Conservation (phyloP, 2,888 invertebrate species). For the Epistrophe eligans region DNA sequence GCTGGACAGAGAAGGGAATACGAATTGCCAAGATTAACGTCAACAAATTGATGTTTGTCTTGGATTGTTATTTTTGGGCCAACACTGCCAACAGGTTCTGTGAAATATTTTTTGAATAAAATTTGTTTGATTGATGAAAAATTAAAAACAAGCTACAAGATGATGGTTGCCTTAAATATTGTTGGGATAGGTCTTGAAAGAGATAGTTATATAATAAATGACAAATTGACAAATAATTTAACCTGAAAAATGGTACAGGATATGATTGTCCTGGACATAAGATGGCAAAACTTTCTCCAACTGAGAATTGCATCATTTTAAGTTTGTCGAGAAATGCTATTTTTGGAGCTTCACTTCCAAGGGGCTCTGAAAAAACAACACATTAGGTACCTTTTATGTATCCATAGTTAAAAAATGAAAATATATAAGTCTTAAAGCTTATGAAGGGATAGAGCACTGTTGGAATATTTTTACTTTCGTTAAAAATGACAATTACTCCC, state of each 20-base stretch:
- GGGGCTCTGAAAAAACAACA: conserved; percentile 51
- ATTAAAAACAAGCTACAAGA: background rate
- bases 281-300: conserved; percentile 64
- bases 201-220: background rate
- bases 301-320: conserved; percentile 68
- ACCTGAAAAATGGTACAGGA: conserved; percentile 90
- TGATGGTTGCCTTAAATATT: background rate
- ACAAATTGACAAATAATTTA: conserved; percentile 24
- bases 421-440: background rate
- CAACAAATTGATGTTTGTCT: conserved; percentile 83
- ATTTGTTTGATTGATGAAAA: background rate
- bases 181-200: conserved; percentile 52
- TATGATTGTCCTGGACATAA: conserved; percentile 90
- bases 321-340: conserved; percentile 66
- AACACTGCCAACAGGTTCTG: conserved; percentile 85
- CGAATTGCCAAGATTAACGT: conserved; percentile 80
- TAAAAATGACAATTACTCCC: background rate
- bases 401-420: too few relatives aligned
- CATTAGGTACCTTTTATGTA: too few relatives aligned
- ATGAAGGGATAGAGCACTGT: conserved; percentile 25
- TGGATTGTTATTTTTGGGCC: conserved; percentile 86
- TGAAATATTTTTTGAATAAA: conserved; percentile 30
- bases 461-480: background rate
- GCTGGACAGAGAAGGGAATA: conserved; percentile 89
- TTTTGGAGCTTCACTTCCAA: conserved; percentile 69